Evolutionary conservation across 2,888 invertebrate species (phyloP).

Genomic region (Drosophila putrida): DNA sequence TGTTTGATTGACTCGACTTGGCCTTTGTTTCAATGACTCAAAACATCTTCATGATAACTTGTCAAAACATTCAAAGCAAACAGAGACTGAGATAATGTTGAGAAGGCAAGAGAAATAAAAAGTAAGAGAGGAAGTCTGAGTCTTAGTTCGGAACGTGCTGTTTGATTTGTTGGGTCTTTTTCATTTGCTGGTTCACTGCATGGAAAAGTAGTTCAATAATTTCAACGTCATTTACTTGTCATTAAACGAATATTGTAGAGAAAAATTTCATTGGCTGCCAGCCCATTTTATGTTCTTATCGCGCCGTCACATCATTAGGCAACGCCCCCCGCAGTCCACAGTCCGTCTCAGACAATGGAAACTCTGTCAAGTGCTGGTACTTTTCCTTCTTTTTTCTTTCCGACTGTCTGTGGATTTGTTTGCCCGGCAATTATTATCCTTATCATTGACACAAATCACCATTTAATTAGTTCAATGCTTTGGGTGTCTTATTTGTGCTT

Average conservation of each 20-base stretch:
- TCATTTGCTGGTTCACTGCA: slow-evolving; percentile 70
- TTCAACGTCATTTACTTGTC: slow-evolving; percentile 74
- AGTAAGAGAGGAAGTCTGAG: background rate
- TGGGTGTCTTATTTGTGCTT: slow-evolving; percentile 60
- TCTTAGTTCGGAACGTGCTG: slow-evolving; percentile 32
- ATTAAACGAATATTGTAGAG: slow-evolving; percentile 48
- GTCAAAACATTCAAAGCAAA: slow-evolving; percentile 57
- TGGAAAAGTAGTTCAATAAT: slow-evolving; percentile 70
- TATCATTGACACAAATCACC: slow-evolving; percentile 81
- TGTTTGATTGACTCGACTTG: slow-evolving; percentile 76
- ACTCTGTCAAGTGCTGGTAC: slow-evolving; percentile 40
- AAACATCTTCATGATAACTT: slow-evolving; percentile 76
- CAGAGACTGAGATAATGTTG: slow-evolving; percentile 2
- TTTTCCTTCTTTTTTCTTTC: slow-evolving; percentile 14
- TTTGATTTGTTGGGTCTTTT: slow-evolving; percentile 55
- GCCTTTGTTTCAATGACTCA: slow-evolving; percentile 79
- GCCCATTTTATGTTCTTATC: slow-evolving; percentile 67
- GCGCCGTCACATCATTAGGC: slow-evolving; percentile 68
- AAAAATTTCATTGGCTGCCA: slow-evolving; percentile 36
- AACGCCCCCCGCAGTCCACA: slow-evolving; percentile 32
- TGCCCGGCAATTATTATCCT: slow-evolving; percentile 78
- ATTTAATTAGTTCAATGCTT: slow-evolving; percentile 80
- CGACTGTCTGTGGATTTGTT: slow-evolving; percentile 61
- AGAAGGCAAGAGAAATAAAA: background rate
- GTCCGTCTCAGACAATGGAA: slow-evolving; percentile 27